These are phyloP conservation scores for Tapirus terrestris DNA, from an alignment of 2,113 vertebrate genomes.

Conservation along the genomic window DNA sequence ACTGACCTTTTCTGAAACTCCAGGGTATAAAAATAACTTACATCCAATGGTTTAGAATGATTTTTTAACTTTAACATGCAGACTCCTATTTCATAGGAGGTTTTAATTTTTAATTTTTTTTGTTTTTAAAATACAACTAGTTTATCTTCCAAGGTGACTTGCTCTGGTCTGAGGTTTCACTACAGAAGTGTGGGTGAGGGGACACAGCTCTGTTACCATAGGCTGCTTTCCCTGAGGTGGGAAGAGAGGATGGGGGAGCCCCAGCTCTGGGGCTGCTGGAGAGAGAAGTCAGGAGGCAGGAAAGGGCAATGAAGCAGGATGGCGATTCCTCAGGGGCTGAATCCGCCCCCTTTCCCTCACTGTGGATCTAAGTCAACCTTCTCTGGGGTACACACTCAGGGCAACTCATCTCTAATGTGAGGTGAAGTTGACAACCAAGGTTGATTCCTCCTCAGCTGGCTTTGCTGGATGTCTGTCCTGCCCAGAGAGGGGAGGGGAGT, in stretches of 20 bases:
- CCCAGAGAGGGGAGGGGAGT: too few relatives aligned
- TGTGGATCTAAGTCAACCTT: not conserved
- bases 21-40: not conserved
- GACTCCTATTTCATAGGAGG: not conserved
- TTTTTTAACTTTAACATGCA: not conserved
- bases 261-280: not conserved
- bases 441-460: fast-evolving
- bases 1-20: not conserved
- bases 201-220: fast-evolving
- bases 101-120: not conserved
- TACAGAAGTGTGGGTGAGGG: not conserved
- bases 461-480: not conserved
- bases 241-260: too few relatives aligned
- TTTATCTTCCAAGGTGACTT: not conserved
- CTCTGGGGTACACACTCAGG: fast-evolving
- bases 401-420: not conserved
- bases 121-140: not conserved
- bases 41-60: not conserved
- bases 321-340: not conserved
- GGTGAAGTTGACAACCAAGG: fast-evolving
- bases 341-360: not conserved
- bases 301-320: fast-evolving
- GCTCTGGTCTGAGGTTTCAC: not conserved
- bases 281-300: not conserved
- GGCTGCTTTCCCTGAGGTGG: fast-evolving